These are phyloP conservation scores for Rutpela maculata DNA, from an alignment of 2,888 invertebrate species.

Conservation along the genomic window DNA sequence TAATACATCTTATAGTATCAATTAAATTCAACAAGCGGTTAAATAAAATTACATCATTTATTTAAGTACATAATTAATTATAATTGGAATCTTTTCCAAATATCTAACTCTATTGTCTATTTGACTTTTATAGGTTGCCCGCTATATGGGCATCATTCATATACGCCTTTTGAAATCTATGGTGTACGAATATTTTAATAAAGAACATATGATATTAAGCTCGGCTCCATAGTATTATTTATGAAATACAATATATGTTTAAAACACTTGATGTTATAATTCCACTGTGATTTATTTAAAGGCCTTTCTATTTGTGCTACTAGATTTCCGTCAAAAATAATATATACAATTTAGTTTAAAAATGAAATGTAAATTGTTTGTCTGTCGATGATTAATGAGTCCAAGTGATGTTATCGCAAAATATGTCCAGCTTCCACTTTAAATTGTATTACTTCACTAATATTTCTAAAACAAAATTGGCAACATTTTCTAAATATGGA, in stretches of 20 bases:
- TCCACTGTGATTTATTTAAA: background rate
- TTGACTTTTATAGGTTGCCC: background rate
- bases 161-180: conserved; percentile 2
- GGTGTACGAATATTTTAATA: background rate
- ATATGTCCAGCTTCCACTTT: background rate
- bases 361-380: background rate
- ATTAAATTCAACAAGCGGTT: background rate
- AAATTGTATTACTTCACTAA: background rate
- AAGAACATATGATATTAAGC: background rate
- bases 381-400: background rate
- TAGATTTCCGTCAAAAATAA: background rate
- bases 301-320: background rate
- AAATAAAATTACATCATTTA: background rate
- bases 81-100: background rate
- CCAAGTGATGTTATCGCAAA: background rate
- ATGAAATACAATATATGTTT: background rate
- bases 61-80: background rate
- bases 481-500: too few relatives aligned
- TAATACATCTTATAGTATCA: too few relatives aligned
- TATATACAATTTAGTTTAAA: background rate
- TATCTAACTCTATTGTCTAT: background rate
- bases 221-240: background rate
- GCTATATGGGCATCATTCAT: background rate
- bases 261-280: background rate
- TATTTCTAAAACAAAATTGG: too few relatives aligned